Percentiles rank a stretch among this genome's conserved stretches.
Conservation (phyloP, 2,888 invertebrate species). For the Hypolimnas misippus region DNA sequence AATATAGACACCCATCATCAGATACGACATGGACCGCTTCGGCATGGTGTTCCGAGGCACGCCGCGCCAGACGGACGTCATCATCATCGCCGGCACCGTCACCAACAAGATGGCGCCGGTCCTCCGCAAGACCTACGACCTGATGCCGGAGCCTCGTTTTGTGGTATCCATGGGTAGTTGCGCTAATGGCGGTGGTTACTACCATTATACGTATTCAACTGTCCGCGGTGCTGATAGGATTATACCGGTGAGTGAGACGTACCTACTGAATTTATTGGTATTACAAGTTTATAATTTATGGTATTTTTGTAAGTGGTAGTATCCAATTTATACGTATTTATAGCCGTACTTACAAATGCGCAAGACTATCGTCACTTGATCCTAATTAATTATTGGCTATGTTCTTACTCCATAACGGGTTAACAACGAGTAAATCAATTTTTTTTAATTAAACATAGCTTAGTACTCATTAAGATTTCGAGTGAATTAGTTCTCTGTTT, state of each 20-base stretch:
- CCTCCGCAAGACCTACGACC: conserved; percentile 96
- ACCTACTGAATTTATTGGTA: not conserved
- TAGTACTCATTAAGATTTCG: too few species aligned
- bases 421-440: too few species aligned
- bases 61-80: conserved; percentile 97
- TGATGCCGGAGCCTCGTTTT: conserved; percentile 98
- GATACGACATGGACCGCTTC: conserved; percentile 98
- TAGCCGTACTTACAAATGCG: too few species aligned
- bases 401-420: too few species aligned
- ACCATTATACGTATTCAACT: conserved; percentile 99
- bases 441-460: too few species aligned
- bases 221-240: conserved; percentile 84
- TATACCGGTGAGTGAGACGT: conserved; percentile 58
- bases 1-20: too few species aligned
- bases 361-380: too few species aligned
- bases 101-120: conserved; percentile 99
- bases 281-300: too few species aligned
- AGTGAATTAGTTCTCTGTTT: too few species aligned
- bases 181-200: conserved; percentile 99
- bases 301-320: too few species aligned
- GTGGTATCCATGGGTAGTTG: conserved; percentile 99
- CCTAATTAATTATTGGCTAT: too few species aligned
- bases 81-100: conserved; percentile 98
- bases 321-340: too few species aligned
- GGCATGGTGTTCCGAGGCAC: conserved; percentile 99